These are phyloP conservation scores for Arothron firmamentum DNA, from an alignment of 2,113 vertebrate genomes.

Conservation along the genomic window DNA sequence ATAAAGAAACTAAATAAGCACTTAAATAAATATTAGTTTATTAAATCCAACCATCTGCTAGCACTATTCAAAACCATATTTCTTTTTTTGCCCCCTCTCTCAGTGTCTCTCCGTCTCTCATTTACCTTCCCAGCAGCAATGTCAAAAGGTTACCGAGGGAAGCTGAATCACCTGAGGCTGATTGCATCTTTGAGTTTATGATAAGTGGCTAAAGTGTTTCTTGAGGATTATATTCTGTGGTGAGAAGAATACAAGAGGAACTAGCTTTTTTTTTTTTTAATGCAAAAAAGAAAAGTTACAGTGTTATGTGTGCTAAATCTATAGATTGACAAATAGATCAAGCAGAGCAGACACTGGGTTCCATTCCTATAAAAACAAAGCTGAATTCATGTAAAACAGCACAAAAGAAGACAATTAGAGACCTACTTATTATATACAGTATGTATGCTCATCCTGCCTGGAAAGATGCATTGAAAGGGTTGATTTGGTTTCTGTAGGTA, in stretches of 20 bases:
- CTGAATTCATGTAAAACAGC: too few species aligned
- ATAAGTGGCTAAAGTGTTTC: slow-evolving; percentile 67
- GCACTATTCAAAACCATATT: slow-evolving; percentile 42
- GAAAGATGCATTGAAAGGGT: too few species aligned
- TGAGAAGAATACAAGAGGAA: slow-evolving; percentile 24
- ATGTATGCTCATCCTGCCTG: too few species aligned
- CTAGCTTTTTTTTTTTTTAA: slow-evolving; percentile 14
- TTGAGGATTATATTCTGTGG: slow-evolving; percentile 38
- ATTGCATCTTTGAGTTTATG: slow-evolving; percentile 72
- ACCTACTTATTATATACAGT: too few species aligned
- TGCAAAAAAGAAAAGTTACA: not conserved
- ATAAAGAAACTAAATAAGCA: not conserved
- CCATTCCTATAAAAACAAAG: too few species aligned
- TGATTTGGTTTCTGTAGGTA: too few species aligned
- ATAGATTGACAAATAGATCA: too few species aligned
- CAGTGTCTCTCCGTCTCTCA: slow-evolving; percentile 47
- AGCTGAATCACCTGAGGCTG: slow-evolving; percentile 62
- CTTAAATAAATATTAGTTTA: slow-evolving; percentile 8
- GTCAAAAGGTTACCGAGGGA: slow-evolving; percentile 67
- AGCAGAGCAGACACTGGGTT: too few species aligned
- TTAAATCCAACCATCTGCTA: slow-evolving; percentile 25
- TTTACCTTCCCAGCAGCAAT: slow-evolving; percentile 71
- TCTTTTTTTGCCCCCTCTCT: slow-evolving; percentile 29
- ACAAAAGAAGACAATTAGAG: too few species aligned
- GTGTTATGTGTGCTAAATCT: not conserved